These are phyloP conservation scores for Andrena bicolor DNA, from an alignment of 2,888 invertebrate species.

Conservation along the genomic window DNA sequence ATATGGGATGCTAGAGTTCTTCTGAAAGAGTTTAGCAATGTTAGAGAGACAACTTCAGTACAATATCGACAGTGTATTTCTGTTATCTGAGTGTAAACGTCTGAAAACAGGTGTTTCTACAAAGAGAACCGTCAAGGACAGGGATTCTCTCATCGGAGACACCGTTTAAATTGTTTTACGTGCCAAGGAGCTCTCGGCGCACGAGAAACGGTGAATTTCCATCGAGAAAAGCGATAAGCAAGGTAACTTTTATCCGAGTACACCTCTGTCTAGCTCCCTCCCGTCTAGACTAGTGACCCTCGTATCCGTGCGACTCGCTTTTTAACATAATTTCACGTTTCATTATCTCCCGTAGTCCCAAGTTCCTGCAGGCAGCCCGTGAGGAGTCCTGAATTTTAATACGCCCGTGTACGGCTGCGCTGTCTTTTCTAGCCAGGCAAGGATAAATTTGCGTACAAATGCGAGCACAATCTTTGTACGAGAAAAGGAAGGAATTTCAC, in stretches of 20 bases:
- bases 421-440: conserved; percentile 17
- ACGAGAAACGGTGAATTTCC: conserved; percentile 55
- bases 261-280: not conserved
- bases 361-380: conserved; percentile 39
- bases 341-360: conserved; percentile 63
- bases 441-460: conserved; percentile 59
- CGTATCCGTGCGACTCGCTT: conserved; percentile 57
- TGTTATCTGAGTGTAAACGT: not conserved
- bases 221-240: conserved; percentile 65
- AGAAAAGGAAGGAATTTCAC: conserved; percentile 24
- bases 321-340: conserved; percentile 72
- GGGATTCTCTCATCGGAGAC: conserved; percentile 14
- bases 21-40: not conserved
- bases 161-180: conserved; percentile 50
- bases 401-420: conserved; percentile 17
- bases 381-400: conserved; percentile 65
- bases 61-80: conserved; percentile 1
- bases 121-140: not conserved
- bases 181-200: conserved; percentile 8
- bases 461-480: conserved; percentile 31
- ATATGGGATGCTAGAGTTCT: too few species aligned
- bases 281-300: conserved; percentile 21
- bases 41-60: not conserved
- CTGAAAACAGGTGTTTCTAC: not conserved
- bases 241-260: conserved; percentile 64